Percentiles rank a stretch among this genome's conserved stretches.
These are phyloP conservation scores for Amphiprion ocellaris DNA, from an alignment of 2,113 vertebrate species.

Conservation along the genomic window DNA sequence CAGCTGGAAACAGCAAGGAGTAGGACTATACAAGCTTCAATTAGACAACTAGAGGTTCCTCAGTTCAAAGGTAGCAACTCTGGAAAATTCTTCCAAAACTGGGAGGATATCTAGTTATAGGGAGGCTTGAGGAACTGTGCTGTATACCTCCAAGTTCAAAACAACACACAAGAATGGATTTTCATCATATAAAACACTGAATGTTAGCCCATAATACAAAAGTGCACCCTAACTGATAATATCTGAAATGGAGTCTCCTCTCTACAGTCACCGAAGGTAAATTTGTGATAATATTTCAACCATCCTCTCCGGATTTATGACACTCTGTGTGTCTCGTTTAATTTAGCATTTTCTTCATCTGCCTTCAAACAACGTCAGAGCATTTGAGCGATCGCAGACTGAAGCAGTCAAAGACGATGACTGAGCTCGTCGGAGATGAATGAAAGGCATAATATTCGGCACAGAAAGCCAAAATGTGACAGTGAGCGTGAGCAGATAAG, in stretches of 20 bases:
- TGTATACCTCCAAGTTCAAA: too few relatives aligned
- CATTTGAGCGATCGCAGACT: conserved; percentile 25
- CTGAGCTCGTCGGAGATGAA: conserved; percentile 17
- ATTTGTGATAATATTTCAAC: neutral
- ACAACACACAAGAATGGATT: too few relatives aligned
- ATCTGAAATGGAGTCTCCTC: conserved; percentile 12
- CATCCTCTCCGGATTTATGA: neutral
- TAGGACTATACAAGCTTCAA: too few relatives aligned
- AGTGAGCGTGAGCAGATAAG: neutral
- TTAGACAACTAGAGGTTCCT: too few relatives aligned
- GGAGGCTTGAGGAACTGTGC: too few relatives aligned
- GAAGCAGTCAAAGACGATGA: conserved; percentile 14
- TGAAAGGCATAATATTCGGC: neutral
- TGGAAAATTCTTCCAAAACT: too few relatives aligned
- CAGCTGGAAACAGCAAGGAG: too few relatives aligned
- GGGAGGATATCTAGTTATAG: too few relatives aligned
- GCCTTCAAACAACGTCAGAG: conserved; percentile 32
- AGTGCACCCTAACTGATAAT: neutral
- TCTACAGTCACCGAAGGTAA: conserved; percentile 7
- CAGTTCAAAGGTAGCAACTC: too few relatives aligned
- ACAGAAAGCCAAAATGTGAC: neutral
- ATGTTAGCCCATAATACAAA: neutral
- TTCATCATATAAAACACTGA: neutral
- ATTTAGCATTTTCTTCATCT: conserved; percentile 43
- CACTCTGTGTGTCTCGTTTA: conserved; percentile 36